Conservation (phyloP, 2,888 invertebrate species). For the Patella caerulea region DNA sequence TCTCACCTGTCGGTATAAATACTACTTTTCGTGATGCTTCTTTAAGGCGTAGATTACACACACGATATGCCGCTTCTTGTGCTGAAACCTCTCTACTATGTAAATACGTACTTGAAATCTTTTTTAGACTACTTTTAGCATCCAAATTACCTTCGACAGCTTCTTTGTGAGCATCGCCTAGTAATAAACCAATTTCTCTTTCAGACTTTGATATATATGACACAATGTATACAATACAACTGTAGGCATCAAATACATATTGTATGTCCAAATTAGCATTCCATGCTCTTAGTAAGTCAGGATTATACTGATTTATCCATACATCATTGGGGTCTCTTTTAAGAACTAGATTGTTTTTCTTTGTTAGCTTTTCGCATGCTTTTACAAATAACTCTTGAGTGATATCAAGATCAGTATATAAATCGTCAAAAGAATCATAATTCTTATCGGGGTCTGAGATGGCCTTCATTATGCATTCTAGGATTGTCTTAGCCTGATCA, state of each 20-base stretch:
- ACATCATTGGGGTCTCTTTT: slow-evolving; percentile 14
- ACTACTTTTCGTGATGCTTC: slow-evolving; percentile 27
- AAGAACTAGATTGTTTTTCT: not conserved
- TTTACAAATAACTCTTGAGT: not conserved
- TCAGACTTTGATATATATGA: slow-evolving; percentile 45
- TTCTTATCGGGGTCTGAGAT: not conserved
- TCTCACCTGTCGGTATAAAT: slow-evolving; percentile 29
- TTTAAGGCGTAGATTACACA: slow-evolving; percentile 28
- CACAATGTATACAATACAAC: slow-evolving; percentile 38
- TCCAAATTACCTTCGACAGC: slow-evolving; percentile 24
- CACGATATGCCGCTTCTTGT: slow-evolving; percentile 33
- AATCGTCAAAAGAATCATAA: not conserved
- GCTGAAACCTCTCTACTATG: slow-evolving; percentile 34
- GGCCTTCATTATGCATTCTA: not conserved
- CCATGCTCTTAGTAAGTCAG: slow-evolving; percentile 6
- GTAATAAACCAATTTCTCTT: slow-evolving; percentile 28
- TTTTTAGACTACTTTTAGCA: slow-evolving; percentile 27
- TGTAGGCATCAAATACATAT: slow-evolving; percentile 27
- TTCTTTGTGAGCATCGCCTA: slow-evolving; percentile 29
- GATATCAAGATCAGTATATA: not conserved
- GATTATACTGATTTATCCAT: slow-evolving; percentile 26
- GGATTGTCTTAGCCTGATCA: not conserved
- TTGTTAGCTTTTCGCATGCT: not conserved
- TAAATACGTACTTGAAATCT: slow-evolving; percentile 25
- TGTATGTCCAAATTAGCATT: slow-evolving; percentile 19